Base-by-base conservation (phyloP, 2,113 vertebrate genomes). In the Heptranchias perlo region DNA sequence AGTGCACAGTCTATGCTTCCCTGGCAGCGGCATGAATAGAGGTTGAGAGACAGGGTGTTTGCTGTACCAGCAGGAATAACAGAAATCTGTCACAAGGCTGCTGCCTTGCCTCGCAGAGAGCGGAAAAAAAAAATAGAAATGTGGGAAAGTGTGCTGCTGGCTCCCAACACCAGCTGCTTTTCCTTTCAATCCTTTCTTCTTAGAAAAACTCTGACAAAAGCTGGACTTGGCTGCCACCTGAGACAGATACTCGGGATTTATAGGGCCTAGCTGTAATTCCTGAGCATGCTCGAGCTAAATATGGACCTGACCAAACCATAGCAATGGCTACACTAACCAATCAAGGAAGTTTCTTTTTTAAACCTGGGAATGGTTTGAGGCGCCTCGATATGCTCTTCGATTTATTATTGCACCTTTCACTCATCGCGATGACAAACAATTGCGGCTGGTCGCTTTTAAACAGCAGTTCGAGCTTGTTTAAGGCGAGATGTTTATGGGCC, bases 41-140 rank as follows among this genome's bases (percentile, higher is more conserved):
- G 95, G 96, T 96, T 97, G 97, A 97, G 97, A 98, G 97, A 97
- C 98, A 97, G 97, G 97, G 98, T 98, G 97, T 98, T 98, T 97
- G 97, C 97, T 97, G 96, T 97, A 97, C 97, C 97, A 97, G 97
- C 97, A 97, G 96, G 97, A 96, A 97, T 97, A 97, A 98, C 97
- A 97, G 62, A 65, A 64, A 94, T 97, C 97, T 97, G 98, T 98
- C 98, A 97, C 97, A 97, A 97, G 47, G 96, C n/a, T n/a, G n/a
- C n/a, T n/a, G n/a, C 96, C 97, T 64, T 97, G 97, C 97, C 97
- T 94, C 67, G 47, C n/a, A 96, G 97, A 97, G 96, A 97, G 96
- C 61, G 84, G 96, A n/a, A n/a, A n/a, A n/a, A n/a, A n/a, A 96
- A 96, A 21, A 49, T 69, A 69, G 49, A 95, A 69, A 95, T 95